A percentile compares a stretch with the other conserved stretches of the same genome.
Conservation (phyloP, 2,797 vertebrate species). For the Characodon lateralis region DNA sequence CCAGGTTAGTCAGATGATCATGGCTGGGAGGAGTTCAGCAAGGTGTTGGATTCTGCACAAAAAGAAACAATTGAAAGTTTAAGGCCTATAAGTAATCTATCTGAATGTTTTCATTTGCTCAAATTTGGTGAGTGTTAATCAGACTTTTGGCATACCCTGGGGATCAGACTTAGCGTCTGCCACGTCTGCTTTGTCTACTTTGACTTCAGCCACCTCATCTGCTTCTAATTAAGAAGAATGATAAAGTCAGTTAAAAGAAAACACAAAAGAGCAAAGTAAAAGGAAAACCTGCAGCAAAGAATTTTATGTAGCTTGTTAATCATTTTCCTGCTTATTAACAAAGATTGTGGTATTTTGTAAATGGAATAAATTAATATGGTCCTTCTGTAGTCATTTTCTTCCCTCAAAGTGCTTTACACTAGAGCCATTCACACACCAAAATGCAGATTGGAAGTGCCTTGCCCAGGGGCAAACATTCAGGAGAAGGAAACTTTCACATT, state of each 20-base stretch:
- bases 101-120: conserved; percentile 1
- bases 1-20: conserved; percentile 51
- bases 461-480: not conserved
- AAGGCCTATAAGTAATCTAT: not conserved
- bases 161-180: conserved; percentile 74
- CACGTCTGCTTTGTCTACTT: conserved; percentile 73
- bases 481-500: not conserved
- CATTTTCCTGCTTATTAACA: conserved; percentile 11
- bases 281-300: not conserved
- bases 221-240: conserved; percentile 49
- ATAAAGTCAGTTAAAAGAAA: conserved; percentile 23
- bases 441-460: not conserved
- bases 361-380: not conserved
- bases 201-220: conserved; percentile 74
- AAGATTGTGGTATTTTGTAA: not conserved
- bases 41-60: conserved; percentile 72
- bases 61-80: conserved; percentile 19
- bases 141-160: conserved; percentile 68
- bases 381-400: not conserved
- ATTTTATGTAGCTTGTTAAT: conserved; percentile 22
- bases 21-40: conserved; percentile 66
- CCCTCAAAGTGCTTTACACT: not conserved
- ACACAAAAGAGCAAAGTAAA: not conserved
- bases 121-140: conserved; percentile 3
- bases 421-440: not conserved